Conservation (phyloP, 2,113 vertebrate species). For the Ptychochromis oligacanthus region DNA sequence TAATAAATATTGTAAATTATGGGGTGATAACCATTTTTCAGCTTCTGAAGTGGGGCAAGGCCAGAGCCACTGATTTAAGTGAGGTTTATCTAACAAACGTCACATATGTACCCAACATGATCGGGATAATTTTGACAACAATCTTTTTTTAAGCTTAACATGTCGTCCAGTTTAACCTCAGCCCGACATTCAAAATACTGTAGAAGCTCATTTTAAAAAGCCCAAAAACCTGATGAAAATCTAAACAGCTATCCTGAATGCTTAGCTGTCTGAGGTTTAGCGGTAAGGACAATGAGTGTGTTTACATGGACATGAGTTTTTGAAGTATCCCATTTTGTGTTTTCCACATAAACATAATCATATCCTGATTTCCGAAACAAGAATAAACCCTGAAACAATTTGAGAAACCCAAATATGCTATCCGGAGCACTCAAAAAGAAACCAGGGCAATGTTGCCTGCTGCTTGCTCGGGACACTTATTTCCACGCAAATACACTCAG, state of each 20-base stretch:
- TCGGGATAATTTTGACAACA: not conserved
- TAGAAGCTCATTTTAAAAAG: not conserved
- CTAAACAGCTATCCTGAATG: not conserved
- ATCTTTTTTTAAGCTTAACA: not conserved
- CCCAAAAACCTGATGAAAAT: not conserved
- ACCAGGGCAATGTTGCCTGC: not conserved
- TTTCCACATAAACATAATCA: not conserved
- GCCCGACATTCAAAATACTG: not conserved
- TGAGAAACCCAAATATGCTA: not conserved
- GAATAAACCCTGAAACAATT: not conserved
- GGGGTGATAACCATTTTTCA: too few relatives aligned
- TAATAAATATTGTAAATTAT: not conserved
- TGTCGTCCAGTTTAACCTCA: not conserved
- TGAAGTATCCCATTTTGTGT: not conserved
- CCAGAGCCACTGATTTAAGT: not conserved
- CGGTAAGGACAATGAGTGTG: not conserved
- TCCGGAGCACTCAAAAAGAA: not conserved
- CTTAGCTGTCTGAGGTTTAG: not conserved
- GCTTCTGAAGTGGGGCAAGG: not conserved
- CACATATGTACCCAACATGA: not conserved
- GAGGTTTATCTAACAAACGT: not conserved
- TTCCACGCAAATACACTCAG: not conserved
- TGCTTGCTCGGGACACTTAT: too few relatives aligned
- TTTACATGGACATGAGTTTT: conserved; percentile 5
- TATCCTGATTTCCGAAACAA: not conserved